Evolutionary conservation across 64 coral and sea anemone genomes (phyloP), one percentile per base, ranked within the genome.

Genomic region (Astreopora myriophthalma): DNA sequence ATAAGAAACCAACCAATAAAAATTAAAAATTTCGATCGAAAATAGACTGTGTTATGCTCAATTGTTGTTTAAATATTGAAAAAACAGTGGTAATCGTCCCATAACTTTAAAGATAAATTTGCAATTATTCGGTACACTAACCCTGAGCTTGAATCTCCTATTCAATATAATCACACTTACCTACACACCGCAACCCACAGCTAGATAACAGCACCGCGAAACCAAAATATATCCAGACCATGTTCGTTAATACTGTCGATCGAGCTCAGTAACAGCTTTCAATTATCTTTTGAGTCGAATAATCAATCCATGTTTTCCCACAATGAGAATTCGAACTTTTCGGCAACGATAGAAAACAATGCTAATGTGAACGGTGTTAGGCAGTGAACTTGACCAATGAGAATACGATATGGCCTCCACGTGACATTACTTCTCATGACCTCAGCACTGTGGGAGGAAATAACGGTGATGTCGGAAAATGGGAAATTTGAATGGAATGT

Each of bases 151-250:
- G 12, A 8, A 33, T 26, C 2, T 17, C 22, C 33, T 16, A 37
- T 20, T n/a, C 32, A 27, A 8, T 76, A 1, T 3, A 1, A 22
- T 9, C 16, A 23, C 30, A 90, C 88, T 79, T 28, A 90, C 88
- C 88, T 25, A 69, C 76, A 40, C 36, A 81, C 75, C 88, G 76
- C 88, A 81, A 51, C 38, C 88, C 88, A 52, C 88, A 80, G 48
- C 32, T 30, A 70, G 64, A 90, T 90, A 90, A 82, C 23, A 69
- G 51, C 55, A 57, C 88, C 46, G 71, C 62, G 55, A 51, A 74
- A 51, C 19, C 3, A 82, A 62, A 82, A 24, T 25, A 63, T 3
- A 82, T 12, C 7, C 34, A 23, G 33, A 14, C 1, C 78, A 82
- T 82, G 30, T 82, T 13, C 1, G 16, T 52, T 37, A 32, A 6